Percentiles rank a stretch among this genome's conserved stretches.
Conservation (phyloP, 30 jellyfish, hydroid and myxozoan genomes). For the Hydra vulgaris region DNA sequence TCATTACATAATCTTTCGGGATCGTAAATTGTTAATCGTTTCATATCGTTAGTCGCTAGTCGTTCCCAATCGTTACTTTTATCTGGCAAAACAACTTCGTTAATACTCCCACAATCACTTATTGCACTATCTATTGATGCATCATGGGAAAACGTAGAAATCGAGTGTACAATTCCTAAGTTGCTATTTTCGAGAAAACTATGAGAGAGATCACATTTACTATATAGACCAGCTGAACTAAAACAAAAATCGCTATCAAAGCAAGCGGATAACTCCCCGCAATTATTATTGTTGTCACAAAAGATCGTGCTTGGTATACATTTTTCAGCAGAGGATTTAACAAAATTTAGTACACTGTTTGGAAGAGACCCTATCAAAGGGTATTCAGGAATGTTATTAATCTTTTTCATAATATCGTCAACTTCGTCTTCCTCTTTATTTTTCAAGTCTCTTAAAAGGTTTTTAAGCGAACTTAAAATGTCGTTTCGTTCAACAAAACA, state of each 20-base stretch:
- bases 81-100: neutral
- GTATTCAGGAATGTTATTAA: conserved; percentile 13
- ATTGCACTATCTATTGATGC: neutral
- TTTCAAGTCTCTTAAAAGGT: conserved; percentile 35
- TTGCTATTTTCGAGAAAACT: too few species aligned
- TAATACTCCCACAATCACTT: neutral
- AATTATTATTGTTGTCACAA: too few species aligned
- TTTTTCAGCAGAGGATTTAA: neutral
- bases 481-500: conserved; percentile 74
- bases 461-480: conserved; percentile 46
- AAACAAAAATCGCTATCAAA: too few species aligned
- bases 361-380: conserved; percentile 27
- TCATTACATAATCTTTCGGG: too few species aligned
- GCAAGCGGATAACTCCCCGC: too few species aligned
- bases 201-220: too few species aligned
- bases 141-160: neutral
- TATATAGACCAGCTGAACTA: too few species aligned
- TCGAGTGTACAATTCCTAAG: neutral
- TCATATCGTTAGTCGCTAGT: too few species aligned
- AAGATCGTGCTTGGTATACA: neutral
- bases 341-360: conserved; percentile 1
- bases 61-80: neutral
- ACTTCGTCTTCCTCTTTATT: neutral
- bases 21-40: too few species aligned
- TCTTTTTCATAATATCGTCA: neutral